phyloP scores from a whole-genome alignment of 2,888 invertebrate species.

The Aelia acuminata region DNA sequence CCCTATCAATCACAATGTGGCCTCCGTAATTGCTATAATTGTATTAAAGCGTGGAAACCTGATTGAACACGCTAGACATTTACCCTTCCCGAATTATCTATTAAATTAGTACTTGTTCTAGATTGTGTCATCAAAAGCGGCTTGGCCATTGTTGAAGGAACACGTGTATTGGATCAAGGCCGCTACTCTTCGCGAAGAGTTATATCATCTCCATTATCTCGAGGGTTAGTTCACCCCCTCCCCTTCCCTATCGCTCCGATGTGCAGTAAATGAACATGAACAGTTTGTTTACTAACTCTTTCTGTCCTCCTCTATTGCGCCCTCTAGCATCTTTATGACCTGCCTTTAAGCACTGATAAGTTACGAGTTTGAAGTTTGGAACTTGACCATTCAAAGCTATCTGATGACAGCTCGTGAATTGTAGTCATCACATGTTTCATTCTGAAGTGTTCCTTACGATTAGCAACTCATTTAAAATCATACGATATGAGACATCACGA shows the following conservation, averaged over 20 bases:
- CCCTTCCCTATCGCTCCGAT: neutral
- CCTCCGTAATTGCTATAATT: neutral
- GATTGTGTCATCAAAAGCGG: neutral
- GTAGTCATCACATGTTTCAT: too few relatives aligned
- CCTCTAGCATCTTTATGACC: neutral
- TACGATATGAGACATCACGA: too few relatives aligned
- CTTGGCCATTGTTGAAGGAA: neutral
- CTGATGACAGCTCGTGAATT: too few relatives aligned
- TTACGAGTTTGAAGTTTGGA: too few relatives aligned
- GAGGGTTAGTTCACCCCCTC: neutral
- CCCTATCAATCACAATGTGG: neutral
- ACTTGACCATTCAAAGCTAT: too few relatives aligned
- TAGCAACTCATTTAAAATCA: too few relatives aligned
- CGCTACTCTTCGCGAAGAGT: neutral
- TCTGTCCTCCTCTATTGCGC: neutral
- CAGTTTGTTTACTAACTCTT: neutral
- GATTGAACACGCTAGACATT: slow-evolving; percentile 16
- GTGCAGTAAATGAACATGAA: neutral
- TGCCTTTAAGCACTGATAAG: too few relatives aligned
- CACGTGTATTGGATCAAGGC: slow-evolving; percentile 36
- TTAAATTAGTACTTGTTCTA: neutral
- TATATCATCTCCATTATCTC: slow-evolving; percentile 1
- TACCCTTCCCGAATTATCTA: neutral
- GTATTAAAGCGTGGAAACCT: neutral
- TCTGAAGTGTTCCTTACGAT: too few relatives aligned